Conservation (phyloP, 2,888 invertebrate genomes). For the Netelia virgata region DNA sequence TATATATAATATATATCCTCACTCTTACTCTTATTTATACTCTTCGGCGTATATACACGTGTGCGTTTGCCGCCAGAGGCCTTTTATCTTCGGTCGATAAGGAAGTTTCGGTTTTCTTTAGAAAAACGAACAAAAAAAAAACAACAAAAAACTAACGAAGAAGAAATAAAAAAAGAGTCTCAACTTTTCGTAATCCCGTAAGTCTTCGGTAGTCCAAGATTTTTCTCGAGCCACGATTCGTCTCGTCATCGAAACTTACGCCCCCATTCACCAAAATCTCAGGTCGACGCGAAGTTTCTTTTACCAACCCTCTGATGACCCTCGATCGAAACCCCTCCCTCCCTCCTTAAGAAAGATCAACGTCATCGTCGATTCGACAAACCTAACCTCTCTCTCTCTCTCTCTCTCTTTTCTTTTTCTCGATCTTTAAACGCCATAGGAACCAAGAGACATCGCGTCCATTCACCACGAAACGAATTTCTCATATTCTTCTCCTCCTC, state of each 20-base stretch:
- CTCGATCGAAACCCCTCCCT: too few species aligned
- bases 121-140: constrained; percentile 2
- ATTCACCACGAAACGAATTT: neutral
- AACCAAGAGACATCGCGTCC: neutral
- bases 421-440: neutral
- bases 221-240: neutral
- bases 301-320: too few species aligned
- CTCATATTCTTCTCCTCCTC: neutral
- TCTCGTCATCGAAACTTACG: neutral
- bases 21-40: constrained; percentile 72
- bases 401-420: neutral
- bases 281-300: too few species aligned
- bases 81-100: constrained; percentile 22
- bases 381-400: neutral
- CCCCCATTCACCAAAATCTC: neutral
- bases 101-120: neutral
- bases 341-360: neutral
- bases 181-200: constrained; percentile 18
- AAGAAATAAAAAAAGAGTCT: constrained; percentile 6
- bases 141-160: neutral
- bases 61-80: constrained; percentile 69
- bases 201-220: constrained; percentile 17
- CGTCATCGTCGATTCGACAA: neutral
- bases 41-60: constrained; percentile 77
- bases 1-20: constrained; percentile 58